Conservation (phyloP, 2,113 vertebrate species). For the Anarrhichthys ocellatus region DNA sequence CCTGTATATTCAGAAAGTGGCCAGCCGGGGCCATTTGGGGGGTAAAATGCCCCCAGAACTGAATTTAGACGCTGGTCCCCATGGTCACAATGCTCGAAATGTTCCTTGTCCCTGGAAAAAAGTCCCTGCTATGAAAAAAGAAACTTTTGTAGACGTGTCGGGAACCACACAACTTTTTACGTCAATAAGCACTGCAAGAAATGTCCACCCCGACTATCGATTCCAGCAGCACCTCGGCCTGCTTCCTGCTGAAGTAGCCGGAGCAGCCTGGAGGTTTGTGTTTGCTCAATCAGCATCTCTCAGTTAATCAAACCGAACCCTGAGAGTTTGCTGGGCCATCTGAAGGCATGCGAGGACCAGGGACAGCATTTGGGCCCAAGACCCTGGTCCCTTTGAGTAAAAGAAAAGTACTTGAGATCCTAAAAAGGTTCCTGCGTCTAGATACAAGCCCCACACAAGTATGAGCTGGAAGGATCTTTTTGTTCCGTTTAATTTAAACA, state of each 20-base stretch:
- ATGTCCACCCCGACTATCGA: slow-evolving; percentile 15
- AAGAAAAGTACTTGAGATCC: background rate
- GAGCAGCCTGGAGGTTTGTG: slow-evolving; percentile 15
- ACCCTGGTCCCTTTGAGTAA: background rate
- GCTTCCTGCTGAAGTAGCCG: slow-evolving; percentile 19
- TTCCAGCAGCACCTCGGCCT: background rate
- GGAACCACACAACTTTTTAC: slow-evolving; percentile 4
- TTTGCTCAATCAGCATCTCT: slow-evolving; percentile 26
- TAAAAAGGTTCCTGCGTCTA: background rate
- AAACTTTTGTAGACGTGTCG: background rate
- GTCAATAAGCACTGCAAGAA: slow-evolving; percentile 9
- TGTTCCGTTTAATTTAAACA: background rate
- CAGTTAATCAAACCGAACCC: slow-evolving; percentile 18
- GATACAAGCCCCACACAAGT: background rate
- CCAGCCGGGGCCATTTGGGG: too few species aligned
- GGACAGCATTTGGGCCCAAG: background rate
- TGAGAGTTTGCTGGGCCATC: background rate
- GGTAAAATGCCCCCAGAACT: too few species aligned
- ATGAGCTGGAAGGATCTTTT: background rate
- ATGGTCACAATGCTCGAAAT: too few species aligned
- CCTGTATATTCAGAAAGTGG: too few species aligned
- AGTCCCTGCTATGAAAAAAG: too few species aligned
- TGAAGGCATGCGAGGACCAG: background rate
- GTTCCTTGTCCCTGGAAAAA: too few species aligned
- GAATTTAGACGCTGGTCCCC: too few species aligned